Base-by-base conservation (phyloP, 2,113 vertebrate genomes). In the Sinocyclocheilus grahami region DNA sequence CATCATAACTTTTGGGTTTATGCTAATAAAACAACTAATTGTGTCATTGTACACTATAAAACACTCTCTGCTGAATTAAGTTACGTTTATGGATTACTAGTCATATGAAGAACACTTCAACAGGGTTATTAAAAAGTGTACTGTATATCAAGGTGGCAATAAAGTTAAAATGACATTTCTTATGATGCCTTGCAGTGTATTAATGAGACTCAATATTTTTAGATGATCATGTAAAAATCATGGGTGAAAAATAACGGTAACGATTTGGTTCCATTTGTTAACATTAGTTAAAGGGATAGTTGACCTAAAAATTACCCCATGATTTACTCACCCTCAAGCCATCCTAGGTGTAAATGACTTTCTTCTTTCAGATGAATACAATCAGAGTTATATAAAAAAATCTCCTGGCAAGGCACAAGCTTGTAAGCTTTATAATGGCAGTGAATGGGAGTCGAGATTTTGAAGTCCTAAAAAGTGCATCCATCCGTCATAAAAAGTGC, bases 111-210 rank as follows among this genome's bases (percentile, higher is more conserved):
- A 76, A 48, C 72, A 76, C n/a, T 48, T 48, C 22, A 76, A 48
- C 39, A 76, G 42, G 39, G 42, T 76, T 22, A 48, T 48, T 76
- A 76, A n/a, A 48, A 48, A 48, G 39, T 48, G 22, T 13, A 16
- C 42, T 48, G 72, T 48, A n/a, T 75, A 7, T 75, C 72, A 75
- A 75, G 12, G 42, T 75, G n/a, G 22, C 72, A 48, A 48, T 75
- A 24, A 75, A 75, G 22, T 24, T 24, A n/a, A 22, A 46, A 46
- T 75, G 11, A 14, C 20, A 74, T 46, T 71, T 20, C 67, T 10
- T 42, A 46, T 13, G 24, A 18, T 55, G 53, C 53, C 53, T 55
- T 39, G 33, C 20, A 10, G 30, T 22, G 16, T 5, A 10, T 42
- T 74, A 74, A 42, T n/a, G 71, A 74, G 37, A n/a, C 10, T 46